phyloP scores from a whole-genome alignment of 2,113 vertebrate genomes.

The Tragulus kanchil region DNA sequence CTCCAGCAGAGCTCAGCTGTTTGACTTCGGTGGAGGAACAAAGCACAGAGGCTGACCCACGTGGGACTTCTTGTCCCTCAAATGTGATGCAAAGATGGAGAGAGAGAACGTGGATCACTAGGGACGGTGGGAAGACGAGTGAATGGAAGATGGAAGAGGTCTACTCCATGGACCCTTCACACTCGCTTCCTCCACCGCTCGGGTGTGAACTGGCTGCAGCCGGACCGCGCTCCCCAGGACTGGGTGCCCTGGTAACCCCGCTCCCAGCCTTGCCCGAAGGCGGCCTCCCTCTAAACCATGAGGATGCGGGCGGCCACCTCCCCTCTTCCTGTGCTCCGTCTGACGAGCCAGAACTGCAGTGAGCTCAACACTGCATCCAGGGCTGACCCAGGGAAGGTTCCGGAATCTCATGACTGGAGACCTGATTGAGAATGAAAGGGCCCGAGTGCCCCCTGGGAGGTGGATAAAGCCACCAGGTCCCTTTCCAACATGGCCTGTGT shows the following conservation, averaged over 20 bases:
- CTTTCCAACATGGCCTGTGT: not conserved
- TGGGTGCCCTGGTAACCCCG: not conserved
- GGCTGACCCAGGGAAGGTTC: slow-evolving; percentile 66
- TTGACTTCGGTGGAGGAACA: not conserved
- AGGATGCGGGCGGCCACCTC: slow-evolving; percentile 62
- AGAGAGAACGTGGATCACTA: not conserved
- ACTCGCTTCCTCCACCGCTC: not conserved
- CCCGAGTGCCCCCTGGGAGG: slow-evolving; percentile 10
- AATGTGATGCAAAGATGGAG: not conserved
- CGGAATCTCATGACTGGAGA: slow-evolving; percentile 72
- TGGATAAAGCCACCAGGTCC: slow-evolving; percentile 9
- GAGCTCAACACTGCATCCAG: not conserved
- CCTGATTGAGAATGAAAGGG: slow-evolving; percentile 73
- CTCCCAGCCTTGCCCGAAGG: slow-evolving; percentile 61
- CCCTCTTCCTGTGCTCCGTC: not conserved
- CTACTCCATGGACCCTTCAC: not conserved
- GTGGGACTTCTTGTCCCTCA: not conserved
- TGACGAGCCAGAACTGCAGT: slow-evolving; percentile 57
- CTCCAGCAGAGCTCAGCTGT: not conserved
- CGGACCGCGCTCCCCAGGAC: fast-evolving
- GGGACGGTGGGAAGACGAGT: not conserved
- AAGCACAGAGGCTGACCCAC: not conserved
- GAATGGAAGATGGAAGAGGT: not conserved
- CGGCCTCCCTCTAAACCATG: not conserved
- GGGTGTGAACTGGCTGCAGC: not conserved